Evolutionary conservation across 2,797 vertebrate genomes (phyloP).

Genomic region (Hafferia zeledoni): DNA sequence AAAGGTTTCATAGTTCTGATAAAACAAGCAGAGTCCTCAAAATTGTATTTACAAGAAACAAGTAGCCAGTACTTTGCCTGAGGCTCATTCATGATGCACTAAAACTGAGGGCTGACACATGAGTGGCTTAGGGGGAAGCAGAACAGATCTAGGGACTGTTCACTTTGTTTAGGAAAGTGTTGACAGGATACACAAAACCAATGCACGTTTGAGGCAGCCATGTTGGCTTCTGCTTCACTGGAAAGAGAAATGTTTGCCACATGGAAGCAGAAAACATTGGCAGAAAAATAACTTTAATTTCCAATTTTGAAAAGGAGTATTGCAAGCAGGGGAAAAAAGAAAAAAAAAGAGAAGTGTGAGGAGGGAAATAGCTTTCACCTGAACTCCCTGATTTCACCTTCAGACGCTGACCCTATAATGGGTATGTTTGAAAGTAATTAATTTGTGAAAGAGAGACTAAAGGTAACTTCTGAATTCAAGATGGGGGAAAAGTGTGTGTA

Average conservation of each 20-base stretch:
- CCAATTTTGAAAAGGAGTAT: slow-evolving; percentile 19
- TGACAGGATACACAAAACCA: slow-evolving; percentile 45
- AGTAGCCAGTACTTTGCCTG: background rate
- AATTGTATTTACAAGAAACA: background rate
- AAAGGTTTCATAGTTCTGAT: background rate
- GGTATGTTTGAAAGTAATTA: background rate
- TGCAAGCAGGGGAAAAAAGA: background rate
- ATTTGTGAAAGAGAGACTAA: background rate
- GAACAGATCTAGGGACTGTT: slow-evolving; percentile 35
- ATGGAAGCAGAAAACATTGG: slow-evolving; percentile 60
- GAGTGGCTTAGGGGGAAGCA: background rate
- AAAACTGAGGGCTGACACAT: background rate
- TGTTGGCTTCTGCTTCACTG: slow-evolving; percentile 49
- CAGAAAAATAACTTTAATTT: slow-evolving; percentile 35
- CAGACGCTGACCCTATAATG: background rate
- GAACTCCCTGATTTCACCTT: background rate
- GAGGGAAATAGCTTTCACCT: background rate
- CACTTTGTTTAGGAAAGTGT: background rate
- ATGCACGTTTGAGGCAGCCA: background rate
- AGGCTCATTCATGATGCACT: background rate
- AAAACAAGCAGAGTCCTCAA: background rate
- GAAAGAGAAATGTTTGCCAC: slow-evolving; percentile 36
- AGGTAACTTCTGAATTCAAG: background rate
- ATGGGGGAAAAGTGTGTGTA: rapidly evolving
- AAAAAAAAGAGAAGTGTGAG: rapidly evolving